These are phyloP conservation scores for Drosophila sturtevanti DNA, from an alignment of 1,140 invertebrate genomes.

Conservation along the genomic window DNA sequence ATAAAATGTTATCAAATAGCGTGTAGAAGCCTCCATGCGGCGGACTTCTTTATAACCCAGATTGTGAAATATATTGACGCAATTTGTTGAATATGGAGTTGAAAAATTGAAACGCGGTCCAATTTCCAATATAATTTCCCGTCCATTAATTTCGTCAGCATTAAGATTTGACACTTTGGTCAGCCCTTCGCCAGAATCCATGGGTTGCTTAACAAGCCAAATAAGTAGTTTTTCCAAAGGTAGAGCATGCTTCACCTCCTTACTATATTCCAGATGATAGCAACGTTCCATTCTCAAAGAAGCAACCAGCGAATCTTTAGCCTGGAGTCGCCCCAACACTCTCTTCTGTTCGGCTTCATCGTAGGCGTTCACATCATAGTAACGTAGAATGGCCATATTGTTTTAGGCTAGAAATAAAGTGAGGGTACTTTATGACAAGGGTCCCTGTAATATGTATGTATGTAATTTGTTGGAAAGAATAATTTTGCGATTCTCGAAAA, in stretches of 20 bases:
- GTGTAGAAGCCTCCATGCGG: conserved; percentile 91
- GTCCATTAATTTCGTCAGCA: neutral
- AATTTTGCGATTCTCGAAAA: neutral
- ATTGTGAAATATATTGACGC: conserved; percentile 95
- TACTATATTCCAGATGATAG: conserved; percentile 88
- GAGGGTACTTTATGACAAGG: neutral
- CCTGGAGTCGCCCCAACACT: conserved; percentile 44
- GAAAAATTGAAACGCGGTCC: conserved; percentile 95
- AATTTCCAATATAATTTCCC: conserved; percentile 85
- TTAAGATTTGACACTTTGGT: conserved; percentile 82
- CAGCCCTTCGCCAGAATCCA: conserved; percentile 84
- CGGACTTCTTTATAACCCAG: conserved; percentile 89
- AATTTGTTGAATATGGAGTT: conserved; percentile 96
- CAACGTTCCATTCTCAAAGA: conserved; percentile 89
- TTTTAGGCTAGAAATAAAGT: conserved; percentile 28
- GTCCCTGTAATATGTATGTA: neutral
- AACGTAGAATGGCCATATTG: conserved; percentile 66
- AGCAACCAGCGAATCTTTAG: conserved; percentile 18
- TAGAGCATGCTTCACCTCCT: conserved; percentile 74
- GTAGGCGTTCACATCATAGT: conserved; percentile 56
- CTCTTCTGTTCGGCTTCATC: conserved; percentile 43
- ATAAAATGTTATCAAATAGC: conserved; percentile 88
- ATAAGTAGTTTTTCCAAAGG: conserved; percentile 86
- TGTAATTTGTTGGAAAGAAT: neutral
- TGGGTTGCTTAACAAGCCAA: conserved; percentile 88